Evolutionary conservation across 2,113 vertebrate genomes (phyloP).

Genomic region (Oryctolagus cuniculus): DNA sequence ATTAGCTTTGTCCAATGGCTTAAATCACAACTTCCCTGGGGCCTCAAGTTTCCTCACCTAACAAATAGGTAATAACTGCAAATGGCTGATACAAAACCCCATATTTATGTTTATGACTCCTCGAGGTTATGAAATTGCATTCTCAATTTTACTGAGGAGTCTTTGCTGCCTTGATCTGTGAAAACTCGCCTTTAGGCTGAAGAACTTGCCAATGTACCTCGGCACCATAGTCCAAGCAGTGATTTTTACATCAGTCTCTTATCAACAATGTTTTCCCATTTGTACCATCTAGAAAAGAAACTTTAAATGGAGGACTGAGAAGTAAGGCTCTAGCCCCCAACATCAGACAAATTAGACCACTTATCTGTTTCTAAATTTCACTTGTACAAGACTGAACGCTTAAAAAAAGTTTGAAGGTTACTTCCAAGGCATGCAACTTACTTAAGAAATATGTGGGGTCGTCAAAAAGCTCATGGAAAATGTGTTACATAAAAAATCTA

Average conservation of each 20-base stretch:
- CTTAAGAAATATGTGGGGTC: no score
- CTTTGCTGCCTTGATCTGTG: conserved; percentile 39
- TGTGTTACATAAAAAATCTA: no score
- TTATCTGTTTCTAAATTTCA: conserved; percentile 48
- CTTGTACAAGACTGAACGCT: conserved; percentile 13
- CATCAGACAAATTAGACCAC: neutral
- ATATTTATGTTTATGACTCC: conserved; percentile 24
- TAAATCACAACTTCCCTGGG: neutral
- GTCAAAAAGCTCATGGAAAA: no score
- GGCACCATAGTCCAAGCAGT: neutral
- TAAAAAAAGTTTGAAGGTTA: conserved; percentile 56
- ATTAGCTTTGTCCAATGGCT: conserved; percentile 42
- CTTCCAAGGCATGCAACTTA: conserved; percentile 39
- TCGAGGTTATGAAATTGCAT: conserved; percentile 37
- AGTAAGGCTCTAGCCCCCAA: neutral
- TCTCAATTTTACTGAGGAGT: neutral
- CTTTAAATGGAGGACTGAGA: neutral
- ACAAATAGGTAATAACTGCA: conserved; percentile 19
- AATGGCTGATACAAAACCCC: neutral
- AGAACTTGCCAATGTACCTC: conserved; percentile 9
- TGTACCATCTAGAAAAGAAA: conserved; percentile 49
- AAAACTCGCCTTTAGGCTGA: conserved; percentile 33
- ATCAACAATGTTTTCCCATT: conserved; percentile 8
- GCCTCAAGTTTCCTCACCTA: conserved; percentile 46
- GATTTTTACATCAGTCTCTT: conserved; percentile 12